These are phyloP conservation scores for Leptobrachium leishanense DNA, from an alignment of 2,113 vertebrate genomes.

Conservation along the genomic window DNA sequence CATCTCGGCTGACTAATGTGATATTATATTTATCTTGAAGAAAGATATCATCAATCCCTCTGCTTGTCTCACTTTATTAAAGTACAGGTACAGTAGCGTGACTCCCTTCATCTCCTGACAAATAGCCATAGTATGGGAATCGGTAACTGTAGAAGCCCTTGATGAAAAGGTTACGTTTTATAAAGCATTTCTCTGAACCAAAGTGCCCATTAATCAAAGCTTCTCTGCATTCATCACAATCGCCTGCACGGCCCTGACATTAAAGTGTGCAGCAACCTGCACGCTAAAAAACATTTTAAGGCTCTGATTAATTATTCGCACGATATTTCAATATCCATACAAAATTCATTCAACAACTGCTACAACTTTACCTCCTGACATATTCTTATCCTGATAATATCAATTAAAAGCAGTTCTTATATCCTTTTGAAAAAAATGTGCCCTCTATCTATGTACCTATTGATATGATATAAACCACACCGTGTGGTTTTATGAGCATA, in stretches of 20 bases:
- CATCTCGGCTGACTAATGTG: neutral
- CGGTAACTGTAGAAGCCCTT: neutral
- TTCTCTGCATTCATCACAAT: neutral
- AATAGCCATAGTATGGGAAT: neutral
- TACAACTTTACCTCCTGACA: constrained; percentile 8
- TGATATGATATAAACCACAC: too few species aligned
- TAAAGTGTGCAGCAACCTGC: neutral
- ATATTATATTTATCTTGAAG: neutral
- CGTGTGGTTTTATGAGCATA: too few species aligned
- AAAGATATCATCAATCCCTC: neutral
- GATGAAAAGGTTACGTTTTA: constrained; percentile 21
- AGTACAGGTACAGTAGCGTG: neutral
- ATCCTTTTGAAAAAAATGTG: neutral
- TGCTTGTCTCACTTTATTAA: neutral
- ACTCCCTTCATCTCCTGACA: neutral
- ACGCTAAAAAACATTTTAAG: constrained; percentile 19
- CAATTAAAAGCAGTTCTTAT: constrained; percentile 5
- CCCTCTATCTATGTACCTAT: too few species aligned
- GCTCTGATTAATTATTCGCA: constrained; percentile 27
- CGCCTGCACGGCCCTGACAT: constrained; percentile 2
- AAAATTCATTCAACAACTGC: constrained; percentile 10
- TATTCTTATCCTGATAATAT: neutral
- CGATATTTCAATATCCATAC: constrained; percentile 3
- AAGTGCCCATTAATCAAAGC: constrained; percentile 23
- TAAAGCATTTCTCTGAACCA: constrained; percentile 20